phyloP scores from a whole-genome alignment of 2,797 vertebrate species.

The Anguilla marmorata region DNA sequence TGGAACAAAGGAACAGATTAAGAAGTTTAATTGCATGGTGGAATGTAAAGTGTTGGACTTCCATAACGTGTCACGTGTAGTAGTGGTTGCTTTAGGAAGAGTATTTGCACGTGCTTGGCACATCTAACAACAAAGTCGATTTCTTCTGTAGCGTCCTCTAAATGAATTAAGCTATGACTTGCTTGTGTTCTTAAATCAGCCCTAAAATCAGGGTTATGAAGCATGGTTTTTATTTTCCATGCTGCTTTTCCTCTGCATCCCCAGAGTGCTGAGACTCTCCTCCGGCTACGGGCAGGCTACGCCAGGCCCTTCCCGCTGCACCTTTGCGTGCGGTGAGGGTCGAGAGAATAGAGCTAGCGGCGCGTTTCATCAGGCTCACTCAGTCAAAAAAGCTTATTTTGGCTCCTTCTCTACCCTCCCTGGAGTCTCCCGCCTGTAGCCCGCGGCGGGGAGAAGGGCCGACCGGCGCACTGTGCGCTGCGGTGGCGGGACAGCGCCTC shows the following conservation, averaged over 20 bases:
- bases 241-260: neutral
- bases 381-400: conserved; percentile 15
- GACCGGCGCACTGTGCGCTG: neutral
- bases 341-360: neutral
- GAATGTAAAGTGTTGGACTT: neutral
- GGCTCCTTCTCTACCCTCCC: neutral
- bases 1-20: neutral
- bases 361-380: conserved; percentile 3
- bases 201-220: neutral
- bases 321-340: conserved; percentile 10
- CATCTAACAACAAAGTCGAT: neutral
- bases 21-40: neutral
- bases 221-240: neutral
- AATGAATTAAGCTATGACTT: neutral
- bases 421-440: neutral
- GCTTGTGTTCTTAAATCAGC: neutral
- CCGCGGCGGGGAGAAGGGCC: neutral
- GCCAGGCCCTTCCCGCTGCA: neutral
- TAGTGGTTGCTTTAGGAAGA: neutral
- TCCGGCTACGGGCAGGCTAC: neutral
- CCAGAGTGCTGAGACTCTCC: neutral
- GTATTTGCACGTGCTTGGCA: neutral
- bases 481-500: neutral
- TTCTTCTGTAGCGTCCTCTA: neutral
- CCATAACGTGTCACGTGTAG: neutral